Percentiles rank a stretch among this genome's conserved stretches.
phyloP scores from a whole-genome alignment of 2,888 invertebrate species.

The Drosophila limbata region DNA sequence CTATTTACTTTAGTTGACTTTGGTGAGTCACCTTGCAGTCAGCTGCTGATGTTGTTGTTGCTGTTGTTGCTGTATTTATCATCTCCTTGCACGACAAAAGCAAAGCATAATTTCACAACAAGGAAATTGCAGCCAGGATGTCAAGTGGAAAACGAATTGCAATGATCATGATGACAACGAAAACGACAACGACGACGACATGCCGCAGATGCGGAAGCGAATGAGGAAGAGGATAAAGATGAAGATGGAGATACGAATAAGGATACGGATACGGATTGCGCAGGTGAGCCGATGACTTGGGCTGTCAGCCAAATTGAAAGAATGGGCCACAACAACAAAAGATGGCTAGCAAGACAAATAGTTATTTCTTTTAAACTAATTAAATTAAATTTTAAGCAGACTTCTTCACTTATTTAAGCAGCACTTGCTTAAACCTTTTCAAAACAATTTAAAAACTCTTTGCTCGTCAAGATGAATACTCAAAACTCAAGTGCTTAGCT shows the following conservation, averaged over 20 bases:
- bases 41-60: conserved; percentile 55
- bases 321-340: conserved; percentile 28
- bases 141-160: conserved; percentile 72
- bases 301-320: conserved; percentile 16
- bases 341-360: conserved; percentile 15
- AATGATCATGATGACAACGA: conserved; percentile 66
- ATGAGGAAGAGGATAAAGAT: conserved; percentile 17
- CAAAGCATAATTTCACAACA: conserved; percentile 74
- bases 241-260: too few relatives aligned
- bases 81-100: conserved; percentile 38
- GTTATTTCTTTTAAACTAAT: conserved; percentile 39
- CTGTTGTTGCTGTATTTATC: conserved; percentile 66
- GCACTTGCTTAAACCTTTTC: conserved; percentile 14
- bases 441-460: too few relatives aligned
- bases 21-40: conserved; percentile 43
- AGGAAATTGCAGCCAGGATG: conserved; percentile 76
- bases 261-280: conserved; percentile 15
- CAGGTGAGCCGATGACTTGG: conserved; percentile 26
- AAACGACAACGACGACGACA: conserved; percentile 34
- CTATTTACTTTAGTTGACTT: conserved; percentile 68
- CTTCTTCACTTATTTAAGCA: neutral
- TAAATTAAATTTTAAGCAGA: conserved; percentile 41
- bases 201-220: conserved; percentile 29
- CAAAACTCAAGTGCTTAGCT: conserved; percentile 4
- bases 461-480: neutral